Evolutionary conservation across 2,797 vertebrate genomes (phyloP), one percentile per base, ranked within the genome.

Genomic region (Emys orbicularis): DNA sequence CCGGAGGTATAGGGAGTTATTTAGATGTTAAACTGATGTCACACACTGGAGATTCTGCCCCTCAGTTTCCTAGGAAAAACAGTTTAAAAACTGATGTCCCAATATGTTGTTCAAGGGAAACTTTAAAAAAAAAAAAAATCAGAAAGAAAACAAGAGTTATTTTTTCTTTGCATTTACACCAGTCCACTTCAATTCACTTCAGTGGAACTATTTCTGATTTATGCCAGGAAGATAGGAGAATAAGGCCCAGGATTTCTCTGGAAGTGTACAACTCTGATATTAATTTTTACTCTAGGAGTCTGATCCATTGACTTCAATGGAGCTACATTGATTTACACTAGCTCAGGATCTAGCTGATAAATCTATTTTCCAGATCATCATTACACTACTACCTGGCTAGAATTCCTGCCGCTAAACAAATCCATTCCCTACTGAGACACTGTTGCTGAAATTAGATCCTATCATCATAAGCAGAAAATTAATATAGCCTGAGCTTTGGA

Each of bases 381-480:
- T 0, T 11, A 34, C 0, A 0, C 19, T 65, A 54, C 52, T 18
- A 31, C 74, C 81, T 34, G 47, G 1, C 37, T 91, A 80, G 49
- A 23, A 25, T 50, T 83, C 1, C 37, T 61, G 21, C 34, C 12
- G 50, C 52, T 9, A 1, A 31, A 23, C 3, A 53, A 94, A 90
- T 12, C 84, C 86, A 34, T 81, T 54, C 49, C 34, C 1, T 0
- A 41, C 54, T 74, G 8, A 59, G 87, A 4, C 0, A 44, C 18
- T 61, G 56, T 15, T 29, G 27, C 50, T 0, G n/a, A 61, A 29
- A 4, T 19, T 54, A 11, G 29, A 13, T 50, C 7, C 25, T 10
- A 2, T 10, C 0, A 0, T n/a, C 0, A 0, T 1, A 72, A 72
- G 68, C 19, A 41, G 27, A 56, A 47, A 90, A 84, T 0, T 0